Percentiles rank a stretch among this genome's conserved stretches.
phyloP scores from a whole-genome alignment of 2,113 vertebrate species.

The Eptesicus fuscus region DNA sequence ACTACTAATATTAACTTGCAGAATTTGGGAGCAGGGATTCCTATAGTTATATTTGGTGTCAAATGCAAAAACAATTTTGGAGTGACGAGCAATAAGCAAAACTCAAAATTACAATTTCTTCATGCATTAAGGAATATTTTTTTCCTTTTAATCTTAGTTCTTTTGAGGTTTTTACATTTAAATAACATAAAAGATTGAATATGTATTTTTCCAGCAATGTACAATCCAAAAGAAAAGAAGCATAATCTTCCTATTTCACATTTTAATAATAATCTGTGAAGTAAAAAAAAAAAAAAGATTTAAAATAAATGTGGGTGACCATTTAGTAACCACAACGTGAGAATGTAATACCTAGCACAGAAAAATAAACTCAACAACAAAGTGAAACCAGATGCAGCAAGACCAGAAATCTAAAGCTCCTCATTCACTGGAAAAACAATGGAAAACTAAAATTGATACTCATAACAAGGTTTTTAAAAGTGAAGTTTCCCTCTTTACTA shows the following conservation, averaged over 20 bases:
- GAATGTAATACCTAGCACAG: background rate
- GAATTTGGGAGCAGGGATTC: background rate
- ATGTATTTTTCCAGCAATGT: background rate
- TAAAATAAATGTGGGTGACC: conserved; percentile 20
- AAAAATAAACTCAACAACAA: conserved; percentile 42
- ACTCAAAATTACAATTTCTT: background rate
- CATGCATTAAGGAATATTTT: background rate
- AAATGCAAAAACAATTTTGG: conserved; percentile 27
- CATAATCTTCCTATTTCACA: background rate
- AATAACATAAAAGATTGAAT: background rate
- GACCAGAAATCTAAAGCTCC: conserved; percentile 48
- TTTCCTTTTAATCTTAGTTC: background rate
- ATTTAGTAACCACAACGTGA: conserved; percentile 8
- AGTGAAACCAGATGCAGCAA: conserved; percentile 18
- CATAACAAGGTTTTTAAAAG: background rate
- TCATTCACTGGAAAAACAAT: conserved; percentile 43
- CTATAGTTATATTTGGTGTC: background rate
- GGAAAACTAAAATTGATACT: conserved; percentile 13
- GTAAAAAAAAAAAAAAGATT: background rate
- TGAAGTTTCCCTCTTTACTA: conserved; percentile 27
- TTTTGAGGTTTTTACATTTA: background rate
- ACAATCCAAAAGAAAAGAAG: background rate
- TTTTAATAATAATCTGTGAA: conserved; percentile 32
- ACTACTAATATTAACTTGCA: conserved; percentile 12
- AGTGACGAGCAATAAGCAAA: conserved; percentile 9